phyloP scores from a whole-genome alignment of 2,113 vertebrate species.

The Lonchura striata region DNA sequence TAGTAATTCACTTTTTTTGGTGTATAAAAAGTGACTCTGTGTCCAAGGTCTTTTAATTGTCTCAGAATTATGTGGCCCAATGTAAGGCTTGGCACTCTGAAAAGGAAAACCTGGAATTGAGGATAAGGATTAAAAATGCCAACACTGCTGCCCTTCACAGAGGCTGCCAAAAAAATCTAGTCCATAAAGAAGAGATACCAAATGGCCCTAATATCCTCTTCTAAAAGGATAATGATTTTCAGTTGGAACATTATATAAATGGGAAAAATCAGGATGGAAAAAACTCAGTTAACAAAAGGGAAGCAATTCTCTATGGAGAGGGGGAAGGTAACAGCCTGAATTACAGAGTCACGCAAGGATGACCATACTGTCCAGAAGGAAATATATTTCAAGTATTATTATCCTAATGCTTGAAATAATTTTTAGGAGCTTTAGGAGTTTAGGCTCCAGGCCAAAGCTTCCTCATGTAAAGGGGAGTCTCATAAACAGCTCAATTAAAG shows the following conservation, averaged over 20 bases:
- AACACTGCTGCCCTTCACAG: neutral
- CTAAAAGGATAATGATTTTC: neutral
- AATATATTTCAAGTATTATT: neutral
- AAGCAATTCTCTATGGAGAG: neutral
- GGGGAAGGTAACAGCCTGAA: neutral
- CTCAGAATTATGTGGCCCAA: neutral
- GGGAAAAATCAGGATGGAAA: neutral
- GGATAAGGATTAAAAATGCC: neutral
- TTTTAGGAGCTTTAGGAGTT: neutral
- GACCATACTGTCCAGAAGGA: neutral
- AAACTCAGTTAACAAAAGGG: neutral
- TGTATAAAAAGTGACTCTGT: neutral
- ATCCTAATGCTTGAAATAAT: neutral
- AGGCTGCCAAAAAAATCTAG: neutral
- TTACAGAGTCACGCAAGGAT: neutral
- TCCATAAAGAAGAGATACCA: neutral
- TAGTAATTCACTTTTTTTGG: no score
- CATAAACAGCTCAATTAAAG: neutral
- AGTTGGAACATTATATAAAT: neutral
- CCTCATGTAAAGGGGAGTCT: neutral
- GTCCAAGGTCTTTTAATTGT: neutral
- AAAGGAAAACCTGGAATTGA: neutral
- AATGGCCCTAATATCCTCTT: neutral
- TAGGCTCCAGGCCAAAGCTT: neutral
- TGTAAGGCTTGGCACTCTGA: neutral